Base-by-base conservation (phyloP, 2,113 vertebrate genomes). In the Hiodon alosoides region DNA sequence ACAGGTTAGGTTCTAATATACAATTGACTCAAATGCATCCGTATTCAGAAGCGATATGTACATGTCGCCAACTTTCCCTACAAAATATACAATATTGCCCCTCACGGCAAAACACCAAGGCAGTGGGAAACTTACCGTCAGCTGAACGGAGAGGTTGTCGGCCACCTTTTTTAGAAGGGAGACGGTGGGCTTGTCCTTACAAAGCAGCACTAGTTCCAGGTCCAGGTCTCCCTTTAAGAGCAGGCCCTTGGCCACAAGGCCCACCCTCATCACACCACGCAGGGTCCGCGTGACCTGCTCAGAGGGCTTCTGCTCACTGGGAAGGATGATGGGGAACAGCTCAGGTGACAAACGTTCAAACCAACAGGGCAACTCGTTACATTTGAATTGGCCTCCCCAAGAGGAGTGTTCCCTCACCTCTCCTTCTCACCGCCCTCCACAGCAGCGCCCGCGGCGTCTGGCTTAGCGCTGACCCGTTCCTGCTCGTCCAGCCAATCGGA, bases 401-500 rank as follows among this genome's bases (percentile, higher is more conserved):
- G 31, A 31, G 1, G 2, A 31, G 31, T 2, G 31, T 31, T 31
- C 46, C 9, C 81, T 83, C 83, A 92, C 96, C 92, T 92, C 5
- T 97, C 96, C 78, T 97, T 97, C 72, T 67, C 85, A 7, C 55
- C 57, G 31, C 60, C 70, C 74, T 76, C 90, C 0, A 84, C 84
- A 7, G 90, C 88, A 4, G 70, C 11, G 11, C 3, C 52, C 0
- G 84, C 2, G 16, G 91, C 90, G 70, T 60, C 53, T 7, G 53
- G 31, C 16, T 70, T 70, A 0, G 80, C 8, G 0, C 78, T 73
- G n/a, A 87, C 94, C 2, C 95, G 95, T 70, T 99, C 97, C 70
- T 99, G 95, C 80, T 97, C 95, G 0, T 99, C 97, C 0, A 99
- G 92, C 96, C 96, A 98, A 83, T 99, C 96, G 0, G 97, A 98